Percentiles rank a stretch among this genome's conserved stretches.
Conservation (phyloP, 1,140 invertebrate genomes). For the Drosophila nebulosa region DNA sequence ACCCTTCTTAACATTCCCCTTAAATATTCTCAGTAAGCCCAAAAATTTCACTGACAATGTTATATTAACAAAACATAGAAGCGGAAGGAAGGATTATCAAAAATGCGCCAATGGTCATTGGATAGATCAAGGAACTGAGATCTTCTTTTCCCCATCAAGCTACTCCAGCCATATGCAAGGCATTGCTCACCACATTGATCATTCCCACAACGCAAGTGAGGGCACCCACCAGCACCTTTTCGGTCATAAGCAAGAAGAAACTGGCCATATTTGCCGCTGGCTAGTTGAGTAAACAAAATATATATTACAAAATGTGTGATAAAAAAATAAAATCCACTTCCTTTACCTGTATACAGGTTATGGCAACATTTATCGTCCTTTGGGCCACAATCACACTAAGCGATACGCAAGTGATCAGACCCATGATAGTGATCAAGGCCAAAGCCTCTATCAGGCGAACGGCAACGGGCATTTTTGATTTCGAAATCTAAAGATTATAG, state of each 20-base stretch:
- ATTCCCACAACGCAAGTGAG: constrained; percentile 17
- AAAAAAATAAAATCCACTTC: rapidly evolving
- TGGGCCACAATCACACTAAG: constrained; percentile 52
- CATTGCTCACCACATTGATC: constrained; percentile 41
- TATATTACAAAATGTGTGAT: not conserved
- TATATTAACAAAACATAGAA: not conserved
- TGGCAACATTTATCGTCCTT: constrained; percentile 14
- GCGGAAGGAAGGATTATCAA: not conserved
- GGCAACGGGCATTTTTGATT: constrained; percentile 47
- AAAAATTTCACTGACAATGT: not conserved
- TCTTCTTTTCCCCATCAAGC: constrained; percentile 8
- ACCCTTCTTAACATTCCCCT: too few relatives aligned
- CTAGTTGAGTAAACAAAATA: constrained; percentile 4
- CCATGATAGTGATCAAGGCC: constrained; percentile 55
- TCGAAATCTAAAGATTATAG: not conserved
- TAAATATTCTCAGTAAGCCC: not conserved
- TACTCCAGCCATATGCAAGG: constrained; percentile 31
- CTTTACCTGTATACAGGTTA: constrained; percentile 48
- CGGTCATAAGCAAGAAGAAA: constrained; percentile 20
- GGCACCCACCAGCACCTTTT: constrained; percentile 49
- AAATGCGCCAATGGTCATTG: not conserved
- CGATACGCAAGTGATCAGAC: constrained; percentile 45
- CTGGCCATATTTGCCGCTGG: constrained; percentile 52
- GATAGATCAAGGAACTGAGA: not conserved
- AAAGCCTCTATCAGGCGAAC: constrained; percentile 51